These are phyloP conservation scores for Mythimna pallens DNA, from an alignment of 2,888 invertebrate genomes.

Conservation along the genomic window DNA sequence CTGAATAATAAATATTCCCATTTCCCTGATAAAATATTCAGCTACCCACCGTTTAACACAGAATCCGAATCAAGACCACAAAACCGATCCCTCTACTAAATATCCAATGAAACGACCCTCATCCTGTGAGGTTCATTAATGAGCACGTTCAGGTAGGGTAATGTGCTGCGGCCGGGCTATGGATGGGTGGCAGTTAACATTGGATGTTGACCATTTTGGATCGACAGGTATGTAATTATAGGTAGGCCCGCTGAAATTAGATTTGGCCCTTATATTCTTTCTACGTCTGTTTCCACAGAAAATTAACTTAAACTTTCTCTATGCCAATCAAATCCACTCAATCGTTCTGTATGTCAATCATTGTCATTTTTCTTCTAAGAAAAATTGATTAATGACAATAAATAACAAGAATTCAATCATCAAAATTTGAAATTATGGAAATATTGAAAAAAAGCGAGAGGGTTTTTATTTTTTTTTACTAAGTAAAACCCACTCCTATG, in stretches of 20 bases:
- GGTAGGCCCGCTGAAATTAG: not conserved
- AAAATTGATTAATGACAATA: no score
- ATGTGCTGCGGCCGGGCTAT: slow-evolving; percentile 27
- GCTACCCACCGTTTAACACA: slow-evolving; percentile 9
- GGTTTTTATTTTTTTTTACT: no score
- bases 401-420: no score
- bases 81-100: slow-evolving; percentile 33
- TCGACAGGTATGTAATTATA: not conserved
- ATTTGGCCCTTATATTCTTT: not conserved
- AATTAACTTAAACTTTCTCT: no score
- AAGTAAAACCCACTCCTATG: no score
- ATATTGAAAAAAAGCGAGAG: no score
- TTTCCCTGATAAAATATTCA: slow-evolving; percentile 17
- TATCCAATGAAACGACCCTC: slow-evolving; percentile 37
- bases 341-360: no score
- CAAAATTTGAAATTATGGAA: no score
- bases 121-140: slow-evolving; percentile 18
- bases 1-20: slow-evolving; percentile 4
- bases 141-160: not conserved
- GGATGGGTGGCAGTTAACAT: slow-evolving; percentile 33
- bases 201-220: not conserved
- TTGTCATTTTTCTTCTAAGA: no score
- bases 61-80: slow-evolving; percentile 18
- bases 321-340: no score
- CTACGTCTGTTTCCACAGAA: no score